Evolutionary conservation across 2,888 invertebrate genomes (phyloP), one percentile per base, ranked within the genome.

Genomic region (Miltochrista miniata): DNA sequence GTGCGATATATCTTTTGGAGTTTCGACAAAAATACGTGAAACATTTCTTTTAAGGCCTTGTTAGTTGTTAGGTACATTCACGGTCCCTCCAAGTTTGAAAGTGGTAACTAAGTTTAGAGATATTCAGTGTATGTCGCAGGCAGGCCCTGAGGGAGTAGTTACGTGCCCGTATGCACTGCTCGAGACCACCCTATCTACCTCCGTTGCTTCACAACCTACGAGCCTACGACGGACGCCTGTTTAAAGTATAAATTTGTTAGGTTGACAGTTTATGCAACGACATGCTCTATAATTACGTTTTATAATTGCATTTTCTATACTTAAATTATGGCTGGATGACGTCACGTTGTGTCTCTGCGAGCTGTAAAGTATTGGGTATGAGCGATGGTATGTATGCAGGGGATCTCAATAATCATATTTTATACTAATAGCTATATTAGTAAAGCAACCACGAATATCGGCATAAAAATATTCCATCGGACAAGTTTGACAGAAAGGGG

Each of bases 131-230:
- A 76, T 70, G 78, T 72, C 72, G 68, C 74, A 73, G 73, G 67
- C 65, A 59, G 58, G 50, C 72, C 83, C 74, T 69, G 45, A 33
- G 74, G 83, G 83, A 78, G 72, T 67, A 72, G 76, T 80, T 79
- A 83, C 83, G 85, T 82, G 83, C 68, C 64, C 64, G 75, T 73
- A 76, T 76, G 76, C 73, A 68, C 53, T 61, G 70, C 70, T 61
- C 61, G 65, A 61, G 70, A 69, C 67, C 64, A 55, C 51, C 50
- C 49, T 38, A 47, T 49, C 47, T 48, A 48, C 50, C 49, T 39
- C 48, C 51, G 47, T 48, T 46, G 46, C 41, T 52, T 57, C 55
- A 55, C 57, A 59, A 55, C 58, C 57, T 53, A 49, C 51, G 50
- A 51, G 54, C 34, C 29, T 30, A 12, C 15, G 31, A 49, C 54